Conservation (phyloP, 2,888 invertebrate species). For the Thymelicus acteon region DNA sequence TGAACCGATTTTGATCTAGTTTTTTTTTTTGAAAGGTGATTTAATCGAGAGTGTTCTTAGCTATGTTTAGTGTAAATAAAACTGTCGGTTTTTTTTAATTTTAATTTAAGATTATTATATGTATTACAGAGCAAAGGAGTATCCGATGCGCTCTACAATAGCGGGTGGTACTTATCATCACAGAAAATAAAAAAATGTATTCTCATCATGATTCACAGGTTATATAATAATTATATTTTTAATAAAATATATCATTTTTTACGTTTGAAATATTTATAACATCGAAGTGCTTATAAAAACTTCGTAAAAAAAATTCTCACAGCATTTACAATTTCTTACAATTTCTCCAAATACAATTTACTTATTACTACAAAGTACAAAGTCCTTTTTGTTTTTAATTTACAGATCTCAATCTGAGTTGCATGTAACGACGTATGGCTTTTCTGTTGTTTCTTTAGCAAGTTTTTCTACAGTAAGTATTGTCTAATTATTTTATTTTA, state of each 20-base stretch:
- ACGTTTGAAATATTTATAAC: background rate
- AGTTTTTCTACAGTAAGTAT: conserved; percentile 65
- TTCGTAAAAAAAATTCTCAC: too few species aligned
- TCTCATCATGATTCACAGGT: conserved; percentile 71
- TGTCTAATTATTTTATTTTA: too few species aligned
- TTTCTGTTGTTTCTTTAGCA: conserved; percentile 64
- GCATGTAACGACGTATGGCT: conserved; percentile 70
- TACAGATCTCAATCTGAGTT: conserved; percentile 66
- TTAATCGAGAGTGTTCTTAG: too few species aligned
- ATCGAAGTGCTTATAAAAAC: too few species aligned
- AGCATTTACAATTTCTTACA: too few species aligned
- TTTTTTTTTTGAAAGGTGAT: too few species aligned
- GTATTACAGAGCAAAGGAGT: conserved; percentile 62
- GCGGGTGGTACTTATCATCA: conserved; percentile 68
- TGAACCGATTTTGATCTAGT: too few species aligned
- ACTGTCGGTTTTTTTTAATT: too few species aligned
- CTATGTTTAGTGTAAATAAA: too few species aligned
- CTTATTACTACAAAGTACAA: too few species aligned
- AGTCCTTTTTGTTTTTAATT: conserved; percentile 41
- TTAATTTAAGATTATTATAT: background rate
- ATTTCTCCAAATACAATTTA: too few species aligned
- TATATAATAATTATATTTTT: background rate
- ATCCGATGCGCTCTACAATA: conserved; percentile 62
- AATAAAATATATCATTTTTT: background rate
- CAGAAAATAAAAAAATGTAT: conserved; percentile 60